Base-by-base conservation (phyloP, 2,797 vertebrate genomes). In the Myripristis jacobus region DNA sequence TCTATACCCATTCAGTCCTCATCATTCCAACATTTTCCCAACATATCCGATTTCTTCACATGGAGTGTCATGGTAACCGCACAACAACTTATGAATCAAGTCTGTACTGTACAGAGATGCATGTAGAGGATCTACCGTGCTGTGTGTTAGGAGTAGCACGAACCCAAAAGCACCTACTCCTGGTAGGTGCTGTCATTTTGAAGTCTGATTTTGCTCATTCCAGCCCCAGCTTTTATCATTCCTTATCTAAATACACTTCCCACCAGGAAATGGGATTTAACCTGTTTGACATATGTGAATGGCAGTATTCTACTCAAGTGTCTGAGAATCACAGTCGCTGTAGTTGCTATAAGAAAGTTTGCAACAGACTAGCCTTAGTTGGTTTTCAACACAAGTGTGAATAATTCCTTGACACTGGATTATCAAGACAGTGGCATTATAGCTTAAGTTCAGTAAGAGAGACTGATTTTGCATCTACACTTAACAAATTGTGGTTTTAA, bases 321-420 rank as follows among this genome's bases (percentile, higher is more conserved):
- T 80, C 55, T 80, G 36, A 86, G 71, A 83, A 65, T 87, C 85
- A 88, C 81, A 89, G 77, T 81, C 70, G 69, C 65, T 72, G 31
- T 47, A 78, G 59, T 73, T 50, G 69, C 46, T 58, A 62, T 51
- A 36, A 63, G 59, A 36, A 38, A 54, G 48, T 79, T 52, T 59
- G 43, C 75, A 18, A 67, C 56, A 61, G 47, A 38, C 27, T 36
- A 72, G 59, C 64, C 52, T 65, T 58, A 24, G 59, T 4, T 29
- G 63, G 51, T 68, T 63, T 52, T 47, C 51, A 69, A 51, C 34
- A 36, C 53, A 59, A n/a, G 24, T n/a, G n/a, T 36, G 44, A 5
- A 36, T 55, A 9, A 55, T 76, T 52, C 24, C 0, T 61, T 71
- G 24, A 29, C 47, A 44, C 36, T 63, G 48, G 16, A 11, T 70